Evolutionary conservation across 2,113 vertebrate species (phyloP).

Genomic region (Hippocampus zosterae): DNA sequence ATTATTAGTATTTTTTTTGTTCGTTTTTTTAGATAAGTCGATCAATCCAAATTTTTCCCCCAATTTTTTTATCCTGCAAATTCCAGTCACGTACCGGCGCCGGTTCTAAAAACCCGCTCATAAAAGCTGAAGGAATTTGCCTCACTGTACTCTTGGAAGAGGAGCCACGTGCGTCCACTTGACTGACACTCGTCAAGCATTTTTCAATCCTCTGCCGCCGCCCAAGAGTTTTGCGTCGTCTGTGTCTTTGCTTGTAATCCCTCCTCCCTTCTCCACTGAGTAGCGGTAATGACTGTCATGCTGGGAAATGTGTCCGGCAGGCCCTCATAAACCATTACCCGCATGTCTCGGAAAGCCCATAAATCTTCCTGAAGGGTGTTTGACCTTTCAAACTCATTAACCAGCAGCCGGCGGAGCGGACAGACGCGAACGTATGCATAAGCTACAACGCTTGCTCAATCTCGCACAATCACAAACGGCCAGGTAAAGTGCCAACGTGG

Average conservation of each 20-base stretch:
- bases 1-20: too few relatives aligned
- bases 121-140: too few relatives aligned
- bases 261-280: slow-evolving; percentile 12
- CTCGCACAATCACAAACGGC: slow-evolving; percentile 3
- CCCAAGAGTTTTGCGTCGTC: slow-evolving; percentile 12
- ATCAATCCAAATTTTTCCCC: not conserved
- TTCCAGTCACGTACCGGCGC: too few relatives aligned
- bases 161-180: not conserved
- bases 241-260: slow-evolving; percentile 20
- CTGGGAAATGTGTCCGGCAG: slow-evolving; percentile 51
- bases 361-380: slow-evolving; percentile 67
- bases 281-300: slow-evolving; percentile 36
- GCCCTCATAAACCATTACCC: slow-evolving; percentile 56
- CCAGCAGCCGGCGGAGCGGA: slow-evolving; percentile 30
- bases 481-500: slow-evolving; percentile 15
- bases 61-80: not conserved
- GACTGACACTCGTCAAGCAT: not conserved
- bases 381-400: slow-evolving; percentile 79
- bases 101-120: too few relatives aligned
- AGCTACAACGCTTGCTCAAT: slow-evolving; percentile 5
- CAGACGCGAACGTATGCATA: slow-evolving; percentile 18
- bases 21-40: not conserved
- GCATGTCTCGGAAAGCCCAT: slow-evolving; percentile 54
- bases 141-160: too few relatives aligned
- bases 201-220: not conserved